phyloP scores from a whole-genome alignment of 1,140 invertebrate genomes.

The Drosophila dunni region DNA sequence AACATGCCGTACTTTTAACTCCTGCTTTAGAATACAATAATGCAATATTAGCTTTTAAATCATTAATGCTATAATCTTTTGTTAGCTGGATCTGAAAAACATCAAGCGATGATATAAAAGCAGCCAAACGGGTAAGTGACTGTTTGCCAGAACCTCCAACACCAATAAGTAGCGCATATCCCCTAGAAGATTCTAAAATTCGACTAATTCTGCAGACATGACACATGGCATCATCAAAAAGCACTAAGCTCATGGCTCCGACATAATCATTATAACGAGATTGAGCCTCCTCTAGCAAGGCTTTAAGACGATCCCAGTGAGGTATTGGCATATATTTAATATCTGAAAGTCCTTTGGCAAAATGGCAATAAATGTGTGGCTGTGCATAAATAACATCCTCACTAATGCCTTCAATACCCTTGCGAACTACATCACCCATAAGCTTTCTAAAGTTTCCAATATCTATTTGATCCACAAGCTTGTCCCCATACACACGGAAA shows the following conservation, averaged over 20 bases:
- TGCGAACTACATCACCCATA: slow-evolving; percentile 91
- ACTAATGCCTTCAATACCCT: slow-evolving; percentile 91
- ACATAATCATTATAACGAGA: slow-evolving; percentile 93
- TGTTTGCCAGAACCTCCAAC: slow-evolving; percentile 98
- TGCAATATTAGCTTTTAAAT: slow-evolving; percentile 93
- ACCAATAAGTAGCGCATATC: slow-evolving; percentile 96
- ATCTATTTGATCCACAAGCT: slow-evolving; percentile 92
- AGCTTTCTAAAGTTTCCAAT: slow-evolving; percentile 91
- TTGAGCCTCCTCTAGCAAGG: slow-evolving; percentile 92
- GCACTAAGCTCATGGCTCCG: slow-evolving; percentile 96
- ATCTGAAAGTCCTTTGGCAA: slow-evolving; percentile 95
- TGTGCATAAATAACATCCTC: slow-evolving; percentile 88
- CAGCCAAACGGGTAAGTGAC: slow-evolving; percentile 93
- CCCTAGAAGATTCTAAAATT: slow-evolving; percentile 95
- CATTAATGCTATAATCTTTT: slow-evolving; percentile 94
- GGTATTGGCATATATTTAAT: slow-evolving; percentile 94
- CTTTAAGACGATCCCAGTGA: slow-evolving; percentile 90
- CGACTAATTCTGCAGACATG: slow-evolving; percentile 97
- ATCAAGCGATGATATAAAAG: slow-evolving; percentile 95
- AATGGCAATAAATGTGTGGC: slow-evolving; percentile 95
- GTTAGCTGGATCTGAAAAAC: slow-evolving; percentile 96
- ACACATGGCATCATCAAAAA: slow-evolving; percentile 97
- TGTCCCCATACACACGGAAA: slow-evolving; percentile 95
- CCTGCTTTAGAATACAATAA: slow-evolving; percentile 94
- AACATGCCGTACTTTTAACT: slow-evolving; percentile 93